Evolutionary conservation across 1,140 invertebrate genomes (phyloP).

Genomic region (Triops longicaudatus): DNA sequence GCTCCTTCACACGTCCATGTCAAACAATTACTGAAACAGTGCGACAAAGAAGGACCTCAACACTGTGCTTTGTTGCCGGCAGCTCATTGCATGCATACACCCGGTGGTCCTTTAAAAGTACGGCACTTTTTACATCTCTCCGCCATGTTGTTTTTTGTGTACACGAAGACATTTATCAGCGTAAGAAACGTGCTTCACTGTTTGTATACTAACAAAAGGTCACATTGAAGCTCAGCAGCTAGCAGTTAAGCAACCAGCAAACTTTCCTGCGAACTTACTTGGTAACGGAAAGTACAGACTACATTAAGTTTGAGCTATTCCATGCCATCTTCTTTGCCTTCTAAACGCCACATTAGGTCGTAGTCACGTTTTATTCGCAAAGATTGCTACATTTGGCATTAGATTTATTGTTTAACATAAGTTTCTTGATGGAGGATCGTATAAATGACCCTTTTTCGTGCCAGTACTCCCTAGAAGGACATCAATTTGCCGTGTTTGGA

Average conservation of each 20-base stretch:
- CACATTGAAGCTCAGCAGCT: too few species aligned
- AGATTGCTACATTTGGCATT: too few species aligned
- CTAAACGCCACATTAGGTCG: too few species aligned
- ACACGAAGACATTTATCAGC: too few species aligned
- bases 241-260: too few species aligned
- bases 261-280: too few species aligned
- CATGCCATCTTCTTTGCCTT: too few species aligned
- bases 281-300: too few species aligned
- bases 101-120: slow-evolving; percentile 91
- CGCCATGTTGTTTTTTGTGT: neutral
- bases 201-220: too few species aligned
- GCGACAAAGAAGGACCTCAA: slow-evolving; percentile 73
- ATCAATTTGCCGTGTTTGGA: slow-evolving; percentile 95
- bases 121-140: neutral
- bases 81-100: slow-evolving; percentile 93
- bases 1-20: slow-evolving; percentile 75
- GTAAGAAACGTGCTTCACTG: too few species aligned
- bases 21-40: slow-evolving; percentile 76
- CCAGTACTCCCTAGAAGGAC: slow-evolving; percentile 91
- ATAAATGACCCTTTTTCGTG: slow-evolving; percentile 33
- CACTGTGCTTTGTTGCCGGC: slow-evolving; percentile 84
- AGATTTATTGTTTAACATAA: neutral
- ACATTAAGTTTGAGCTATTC: too few species aligned
- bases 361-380: too few species aligned
- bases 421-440: neutral